Base-by-base conservation (phyloP, 2,113 vertebrate species). In the Danionella cerebrum region DNA sequence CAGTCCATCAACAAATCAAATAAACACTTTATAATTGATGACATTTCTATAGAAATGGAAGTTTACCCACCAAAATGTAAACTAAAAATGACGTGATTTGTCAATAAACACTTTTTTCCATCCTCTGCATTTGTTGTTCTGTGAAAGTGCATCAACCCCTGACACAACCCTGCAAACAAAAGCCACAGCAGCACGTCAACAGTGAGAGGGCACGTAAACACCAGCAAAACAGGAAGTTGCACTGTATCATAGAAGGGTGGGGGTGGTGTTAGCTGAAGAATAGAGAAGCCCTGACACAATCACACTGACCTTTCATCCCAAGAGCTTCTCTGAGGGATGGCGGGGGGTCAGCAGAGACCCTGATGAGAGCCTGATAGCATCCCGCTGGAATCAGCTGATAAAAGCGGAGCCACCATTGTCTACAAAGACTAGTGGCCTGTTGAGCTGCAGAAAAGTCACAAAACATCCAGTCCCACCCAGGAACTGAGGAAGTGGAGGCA, bases 341-440 rank as follows among this genome's bases (percentile, higher is more conserved):
- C 8, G 44, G 36, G 31, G 54, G 76, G 58, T 71, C 55, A 72
- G 65, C 63, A 63, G 70, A 72, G 72, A 77, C 41, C 57, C 65
- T 62, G 69, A 72, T 67, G 72, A 58, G 74, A 70, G 66, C 69
- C 72, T 79, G 77, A 84, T 80, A 80, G 81, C 2, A 73, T 62
- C 54, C 68, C 33, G 80, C 82, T 83, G 74, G 79, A 76, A 68
- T 48, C 47, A 57, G 22, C 19, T 66, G 84, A 86, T 85, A 85
- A 84, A 77, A 63, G 63, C 57, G 72, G 79, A 84, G 83, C 78
- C 76, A 1, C 65, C 65, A 85, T 85, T 85, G 84, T 86, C 69
- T 78, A 67, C 6, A 45, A 42, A 70, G 72, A 69, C 44, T 44
- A 14, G 70, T 59, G 76, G 69, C 67, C 77, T 73, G 64, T 14